Evolutionary conservation across 2,113 vertebrate genomes (phyloP).

Genomic region (Baryphthengus martii): DNA sequence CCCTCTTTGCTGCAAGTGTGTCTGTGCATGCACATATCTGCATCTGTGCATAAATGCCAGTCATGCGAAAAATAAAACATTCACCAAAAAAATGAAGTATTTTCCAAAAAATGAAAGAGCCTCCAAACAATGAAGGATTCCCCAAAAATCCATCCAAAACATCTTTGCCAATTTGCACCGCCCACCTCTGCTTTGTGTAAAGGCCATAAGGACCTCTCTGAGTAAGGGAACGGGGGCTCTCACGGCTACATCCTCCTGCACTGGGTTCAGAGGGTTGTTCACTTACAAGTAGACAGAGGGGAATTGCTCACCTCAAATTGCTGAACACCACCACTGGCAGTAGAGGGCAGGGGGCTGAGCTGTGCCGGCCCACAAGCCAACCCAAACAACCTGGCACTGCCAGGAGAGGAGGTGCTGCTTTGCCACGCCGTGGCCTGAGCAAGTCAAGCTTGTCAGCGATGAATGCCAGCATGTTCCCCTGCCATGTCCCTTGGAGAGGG

Average conservation of each 20-base stretch:
- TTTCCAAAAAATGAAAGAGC: background rate
- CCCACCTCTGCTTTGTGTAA: background rate
- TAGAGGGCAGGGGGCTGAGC: background rate
- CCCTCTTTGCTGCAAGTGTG: background rate
- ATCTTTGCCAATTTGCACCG: background rate
- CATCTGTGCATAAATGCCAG: background rate
- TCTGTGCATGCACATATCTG: rapidly evolving
- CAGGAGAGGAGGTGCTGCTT: background rate
- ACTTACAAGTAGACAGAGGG: background rate
- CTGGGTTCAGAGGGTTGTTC: rapidly evolving
- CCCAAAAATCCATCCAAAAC: background rate
- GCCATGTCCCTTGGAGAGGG: rapidly evolving
- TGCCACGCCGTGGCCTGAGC: rapidly evolving
- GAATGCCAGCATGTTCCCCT: background rate
- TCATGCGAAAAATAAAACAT: background rate
- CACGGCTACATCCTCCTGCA: background rate
- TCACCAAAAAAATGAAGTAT: no score
- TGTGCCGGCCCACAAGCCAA: background rate
- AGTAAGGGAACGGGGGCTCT: background rate
- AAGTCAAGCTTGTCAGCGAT: rapidly evolving
- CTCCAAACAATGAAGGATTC: background rate
- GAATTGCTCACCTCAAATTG: rapidly evolving
- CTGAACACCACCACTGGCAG: rapidly evolving
- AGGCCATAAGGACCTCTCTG: background rate
- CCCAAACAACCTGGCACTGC: background rate